These are phyloP conservation scores for Isoperla grammatica DNA, from an alignment of 2,888 invertebrate genomes.

Conservation along the genomic window DNA sequence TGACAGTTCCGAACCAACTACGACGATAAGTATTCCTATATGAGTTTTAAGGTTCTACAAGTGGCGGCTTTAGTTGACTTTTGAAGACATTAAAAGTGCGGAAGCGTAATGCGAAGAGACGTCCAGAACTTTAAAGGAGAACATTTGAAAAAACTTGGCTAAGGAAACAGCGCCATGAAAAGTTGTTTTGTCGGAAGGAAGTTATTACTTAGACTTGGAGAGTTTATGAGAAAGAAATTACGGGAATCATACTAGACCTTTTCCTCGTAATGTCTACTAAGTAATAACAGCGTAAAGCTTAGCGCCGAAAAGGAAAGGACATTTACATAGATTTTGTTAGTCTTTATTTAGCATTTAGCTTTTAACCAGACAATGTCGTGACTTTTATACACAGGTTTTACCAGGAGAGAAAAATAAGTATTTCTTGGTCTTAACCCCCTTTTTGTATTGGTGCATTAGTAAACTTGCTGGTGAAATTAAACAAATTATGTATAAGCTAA, in stretches of 20 bases:
- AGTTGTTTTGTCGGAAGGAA: conserved; percentile 14
- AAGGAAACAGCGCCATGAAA: conserved; percentile 6
- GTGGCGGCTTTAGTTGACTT: conserved; percentile 14
- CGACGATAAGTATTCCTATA: no score
- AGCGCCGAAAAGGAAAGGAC: neutral
- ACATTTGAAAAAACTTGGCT: conserved; percentile 9
- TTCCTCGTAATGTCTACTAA: conserved; percentile 9
- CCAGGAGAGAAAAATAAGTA: no score
- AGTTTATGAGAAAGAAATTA: conserved; percentile 15
- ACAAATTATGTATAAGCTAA: no score
- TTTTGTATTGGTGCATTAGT: no score
- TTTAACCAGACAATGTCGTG: no score
- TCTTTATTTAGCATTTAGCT: neutral
- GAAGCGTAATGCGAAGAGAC: conserved; percentile 7
- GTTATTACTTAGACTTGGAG: conserved; percentile 9
- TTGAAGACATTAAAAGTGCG: conserved; percentile 13
- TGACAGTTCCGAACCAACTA: no score
- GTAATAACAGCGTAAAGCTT: neutral
- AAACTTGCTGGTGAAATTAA: no score
- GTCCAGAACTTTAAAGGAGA: conserved; percentile 13
- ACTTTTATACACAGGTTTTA: no score
- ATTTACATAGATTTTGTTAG: neutral
- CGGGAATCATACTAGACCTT: conserved; percentile 5
- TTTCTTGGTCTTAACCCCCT: no score
- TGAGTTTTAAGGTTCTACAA: conserved; percentile 12